Evolutionary conservation across 2,888 invertebrate genomes (phyloP), one percentile per base, ranked within the genome.

Genomic region (Trachelus iudaicus): DNA sequence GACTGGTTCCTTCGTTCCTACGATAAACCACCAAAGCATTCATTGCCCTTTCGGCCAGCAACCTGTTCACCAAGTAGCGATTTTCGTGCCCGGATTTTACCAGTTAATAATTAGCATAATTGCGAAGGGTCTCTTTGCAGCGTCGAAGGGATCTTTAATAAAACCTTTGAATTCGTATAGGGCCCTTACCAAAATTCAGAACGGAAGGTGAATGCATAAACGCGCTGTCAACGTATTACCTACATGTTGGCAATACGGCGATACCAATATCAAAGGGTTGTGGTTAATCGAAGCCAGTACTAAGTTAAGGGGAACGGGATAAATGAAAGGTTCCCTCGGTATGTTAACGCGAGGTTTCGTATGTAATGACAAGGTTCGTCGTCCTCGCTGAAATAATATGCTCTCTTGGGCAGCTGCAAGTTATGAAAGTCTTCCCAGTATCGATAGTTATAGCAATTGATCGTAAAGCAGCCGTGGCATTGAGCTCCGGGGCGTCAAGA

Each of bases 341-440:
- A 30, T 56, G 75, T 79, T 78, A 80, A 83, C 76, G 40, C 40
- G 40, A 56, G 40, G 40, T 56, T 56, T 56, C 40, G 40, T 56
- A 56, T 56, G 81, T 80, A 83, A 85, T 85, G 81, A 77, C 81
- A 76, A 78, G 74, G 77, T 79, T 76, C 76, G 76, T 80, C 80
- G 83, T 85, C 83, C 80, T 79, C 81, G 83, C 81, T 84, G 86
- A 88, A 88, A 88, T 88, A 87, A 88, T 88, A 85, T 81, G 77
- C 84, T 82, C 76, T 75, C 80, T 77, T 77, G 77, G 78, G 79
- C 84, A 84, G 81, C 82, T 80, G 85, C 82, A 82, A 88, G 88
- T 89, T 87, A 89, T 83, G 85, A 84, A 86, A 84, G 81, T 84
- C 86, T 87, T 87, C 85, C 81, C 78, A 79, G 87, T 87, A 87